Conservation (phyloP, 37 sponge, comb jelly and placozoan genomes). For the Crambe crambe region DNA sequence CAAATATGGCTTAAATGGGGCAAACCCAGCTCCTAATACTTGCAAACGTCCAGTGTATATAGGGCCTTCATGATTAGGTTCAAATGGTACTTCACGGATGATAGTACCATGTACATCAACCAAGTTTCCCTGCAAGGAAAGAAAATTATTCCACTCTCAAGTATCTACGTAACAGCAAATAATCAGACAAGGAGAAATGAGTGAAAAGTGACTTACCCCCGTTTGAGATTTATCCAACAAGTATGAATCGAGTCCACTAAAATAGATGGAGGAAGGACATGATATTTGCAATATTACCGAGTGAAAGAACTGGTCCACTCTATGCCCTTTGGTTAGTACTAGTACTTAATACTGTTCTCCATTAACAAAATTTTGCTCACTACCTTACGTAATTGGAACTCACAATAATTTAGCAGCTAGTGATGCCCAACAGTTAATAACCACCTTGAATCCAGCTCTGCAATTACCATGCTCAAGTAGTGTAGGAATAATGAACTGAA, state of each 20-base stretch:
- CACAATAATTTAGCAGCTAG: slow-evolving; percentile 71
- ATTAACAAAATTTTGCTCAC: neutral
- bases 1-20: slow-evolving; percentile 90
- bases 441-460: slow-evolving; percentile 54
- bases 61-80: slow-evolving; percentile 42
- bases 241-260: slow-evolving; percentile 81
- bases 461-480: slow-evolving; percentile 92
- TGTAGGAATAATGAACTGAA: slow-evolving; percentile 89
- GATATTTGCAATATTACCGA: neutral
- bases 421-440: slow-evolving; percentile 65
- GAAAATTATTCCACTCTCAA: too few relatives aligned
- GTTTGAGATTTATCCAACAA: slow-evolving; percentile 77
- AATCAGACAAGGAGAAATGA: too few relatives aligned
- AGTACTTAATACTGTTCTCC: neutral
- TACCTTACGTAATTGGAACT: slow-evolving; percentile 9
- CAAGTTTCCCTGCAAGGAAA: slow-evolving; percentile 51
- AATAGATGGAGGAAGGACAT: neutral
- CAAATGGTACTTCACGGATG: slow-evolving; percentile 33
- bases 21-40: slow-evolving; percentile 79
- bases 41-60: slow-evolving; percentile 63
- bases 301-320: neutral
- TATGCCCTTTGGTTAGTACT: neutral
- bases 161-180: too few relatives aligned
- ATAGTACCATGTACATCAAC: slow-evolving; percentile 73
- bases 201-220: too few relatives aligned